Evolutionary conservation across 2,113 vertebrate species (phyloP).

Genomic region (Gadus chalcogrammus): DNA sequence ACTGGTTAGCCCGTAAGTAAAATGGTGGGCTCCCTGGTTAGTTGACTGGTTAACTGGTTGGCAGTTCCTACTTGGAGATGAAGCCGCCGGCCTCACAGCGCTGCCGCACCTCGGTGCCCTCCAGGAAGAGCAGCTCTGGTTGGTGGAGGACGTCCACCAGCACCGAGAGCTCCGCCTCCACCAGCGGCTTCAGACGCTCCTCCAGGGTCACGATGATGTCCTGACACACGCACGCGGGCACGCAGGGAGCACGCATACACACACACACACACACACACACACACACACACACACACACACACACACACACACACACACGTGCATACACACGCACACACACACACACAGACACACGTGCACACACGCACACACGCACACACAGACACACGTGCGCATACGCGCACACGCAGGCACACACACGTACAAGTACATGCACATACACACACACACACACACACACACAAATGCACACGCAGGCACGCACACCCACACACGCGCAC

Average conservation of each 20-base stretch:
- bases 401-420: too few relatives aligned
- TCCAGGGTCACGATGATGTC: slow-evolving; percentile 93
- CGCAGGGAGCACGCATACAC: neutral
- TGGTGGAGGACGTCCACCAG: slow-evolving; percentile 93
- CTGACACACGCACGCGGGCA: slow-evolving; percentile 55
- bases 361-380: too few relatives aligned
- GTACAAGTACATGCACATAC: too few relatives aligned
- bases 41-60: neutral
- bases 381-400: too few relatives aligned
- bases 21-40: neutral
- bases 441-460: too few relatives aligned
- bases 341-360: too few relatives aligned
- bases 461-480: too few relatives aligned
- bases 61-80: slow-evolving; percentile 86
- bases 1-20: neutral
- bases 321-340: too few relatives aligned
- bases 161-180: slow-evolving; percentile 91
- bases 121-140: slow-evolving; percentile 92
- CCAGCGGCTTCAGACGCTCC: slow-evolving; percentile 87
- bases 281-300: too few relatives aligned
- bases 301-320: too few relatives aligned
- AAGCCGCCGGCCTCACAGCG: slow-evolving; percentile 95
- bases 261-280: neutral
- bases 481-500: too few relatives aligned
- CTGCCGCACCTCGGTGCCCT: slow-evolving; percentile 85